phyloP scores from a whole-genome alignment of 1,140 invertebrate genomes.

The Chrysoperla carnea region DNA sequence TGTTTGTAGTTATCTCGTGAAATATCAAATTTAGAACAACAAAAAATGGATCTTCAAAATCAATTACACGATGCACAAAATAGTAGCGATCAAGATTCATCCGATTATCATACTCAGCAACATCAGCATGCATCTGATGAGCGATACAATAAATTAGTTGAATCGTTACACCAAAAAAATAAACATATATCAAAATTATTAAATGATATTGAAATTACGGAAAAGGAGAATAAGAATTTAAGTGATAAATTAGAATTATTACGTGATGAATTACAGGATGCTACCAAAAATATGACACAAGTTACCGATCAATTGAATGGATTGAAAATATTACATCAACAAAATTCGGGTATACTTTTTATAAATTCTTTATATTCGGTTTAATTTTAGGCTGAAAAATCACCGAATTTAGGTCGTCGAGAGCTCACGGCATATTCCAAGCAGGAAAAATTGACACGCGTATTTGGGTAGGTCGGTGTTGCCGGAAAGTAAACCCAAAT shows the following conservation, averaged over 20 bases:
- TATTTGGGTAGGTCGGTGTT: too few relatives aligned
- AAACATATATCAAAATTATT: conserved; percentile 46
- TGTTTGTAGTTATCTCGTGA: conserved; percentile 21
- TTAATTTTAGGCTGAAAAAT: too few relatives aligned
- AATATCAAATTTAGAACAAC: conserved; percentile 29
- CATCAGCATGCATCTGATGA: conserved; percentile 8
- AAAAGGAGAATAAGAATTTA: conserved; percentile 42
- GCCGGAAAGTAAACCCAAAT: too few relatives aligned
- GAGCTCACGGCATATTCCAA: too few relatives aligned
- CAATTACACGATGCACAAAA: conserved; percentile 18
- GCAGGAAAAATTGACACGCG: too few relatives aligned
- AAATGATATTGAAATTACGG: conserved; percentile 41
- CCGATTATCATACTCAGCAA: conserved; percentile 1
- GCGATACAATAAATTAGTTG: conserved; percentile 28
- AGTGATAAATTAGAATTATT: conserved; percentile 35
- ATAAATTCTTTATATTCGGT: conserved; percentile 1
- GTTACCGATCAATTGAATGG: conserved; percentile 34
- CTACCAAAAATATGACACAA: conserved; percentile 38
- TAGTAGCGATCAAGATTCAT: conserved; percentile 27
- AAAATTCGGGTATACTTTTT: conserved; percentile 30
- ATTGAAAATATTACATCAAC: conserved; percentile 25
- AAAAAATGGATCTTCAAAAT: conserved; percentile 23
- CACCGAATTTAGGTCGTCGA: too few relatives aligned
- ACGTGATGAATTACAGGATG: conserved; percentile 42
- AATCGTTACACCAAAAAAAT: conserved; percentile 38